Conservation (phyloP, 64 coral and sea anemone genomes). For the Montipora cactus region DNA sequence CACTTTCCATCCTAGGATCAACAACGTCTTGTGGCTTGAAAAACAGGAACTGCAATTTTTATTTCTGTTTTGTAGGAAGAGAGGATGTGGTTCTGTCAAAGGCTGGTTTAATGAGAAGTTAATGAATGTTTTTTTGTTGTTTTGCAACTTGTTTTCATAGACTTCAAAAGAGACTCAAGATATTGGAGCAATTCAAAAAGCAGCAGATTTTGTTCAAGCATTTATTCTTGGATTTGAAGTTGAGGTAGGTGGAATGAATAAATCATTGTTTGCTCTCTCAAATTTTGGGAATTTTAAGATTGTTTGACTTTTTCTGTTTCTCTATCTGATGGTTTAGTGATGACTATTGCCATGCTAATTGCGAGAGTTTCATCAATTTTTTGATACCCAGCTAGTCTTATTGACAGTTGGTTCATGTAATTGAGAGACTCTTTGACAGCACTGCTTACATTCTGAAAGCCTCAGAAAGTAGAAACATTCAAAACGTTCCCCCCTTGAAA, state of each 20-base stretch:
- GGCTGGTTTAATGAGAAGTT: neutral
- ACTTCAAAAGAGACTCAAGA: slow-evolving; percentile 96
- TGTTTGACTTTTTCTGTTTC: neutral
- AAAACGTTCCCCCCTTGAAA: neutral
- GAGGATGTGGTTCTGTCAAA: neutral
- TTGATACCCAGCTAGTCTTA: slow-evolving; percentile 78
- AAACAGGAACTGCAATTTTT: too few species aligned
- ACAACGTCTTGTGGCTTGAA: too few species aligned
- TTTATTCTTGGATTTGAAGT: slow-evolving; percentile 98
- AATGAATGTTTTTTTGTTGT: neutral
- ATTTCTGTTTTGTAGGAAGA: too few species aligned
- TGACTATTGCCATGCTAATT: slow-evolving; percentile 99
- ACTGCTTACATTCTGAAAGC: slow-evolving; percentile 78
- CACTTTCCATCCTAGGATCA: too few species aligned
- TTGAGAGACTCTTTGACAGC: slow-evolving; percentile 80
- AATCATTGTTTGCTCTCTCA: neutral
- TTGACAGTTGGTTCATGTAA: slow-evolving; percentile 73
- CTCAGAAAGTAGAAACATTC: neutral
- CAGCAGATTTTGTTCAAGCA: slow-evolving; percentile 96
- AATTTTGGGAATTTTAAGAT: too few species aligned
- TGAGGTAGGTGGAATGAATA: slow-evolving; percentile 43
- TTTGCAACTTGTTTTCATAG: slow-evolving; percentile 33
- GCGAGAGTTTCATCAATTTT: slow-evolving; percentile 73
- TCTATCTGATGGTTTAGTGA: slow-evolving; percentile 68
- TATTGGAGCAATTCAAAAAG: slow-evolving; percentile 97